Base-by-base conservation (phyloP, 2,888 invertebrate species). In the Eristalinus sepulchralis region DNA sequence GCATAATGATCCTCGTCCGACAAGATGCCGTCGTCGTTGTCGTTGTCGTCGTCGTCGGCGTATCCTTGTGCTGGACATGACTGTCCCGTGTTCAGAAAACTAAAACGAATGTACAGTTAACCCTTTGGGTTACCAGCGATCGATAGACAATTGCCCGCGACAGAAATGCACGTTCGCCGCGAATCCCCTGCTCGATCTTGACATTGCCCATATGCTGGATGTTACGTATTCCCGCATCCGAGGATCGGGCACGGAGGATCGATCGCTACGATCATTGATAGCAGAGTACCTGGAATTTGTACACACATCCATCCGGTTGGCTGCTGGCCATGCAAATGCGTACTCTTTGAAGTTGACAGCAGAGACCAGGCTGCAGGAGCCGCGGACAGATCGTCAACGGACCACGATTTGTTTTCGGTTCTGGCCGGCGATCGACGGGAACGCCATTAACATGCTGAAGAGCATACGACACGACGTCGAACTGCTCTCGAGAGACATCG, bases 1-100 rank as follows among this genome's bases (percentile, higher is more conserved):
- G 80, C 63, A 81, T 81, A 73, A 68, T 75, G 68, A 81, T 81
- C 72, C 66, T 67, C 60, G 60, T 60, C 60, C 66, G 72, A 67
- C 79, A 72, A 53, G 47, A 67, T 60, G 47, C 36, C 78, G 62
- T 67, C 36, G 63, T 24, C 64, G 27, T 27, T 27, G n/a, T n/a
- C n/a, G n/a, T n/a, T n/a, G n/a, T n/a, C n/a, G n/a, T n/a, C 5
- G 59, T 76, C 76, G 76, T 67, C 5, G 77, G 39, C 20, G 64
- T 71, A 20, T 64, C 39, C 53, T 66, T 57, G 34, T 47, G 60
- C 24, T 22, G 53, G 68, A 63, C 80, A 63, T 75, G 39, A 8
- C 55, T 13, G 67, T 57, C 67, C 17, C 55, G 62, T 67, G 72
- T 67, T 67, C 31, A 27, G 27, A 62, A n/a, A 36, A 60, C 60